Conservation (phyloP, 2,113 vertebrate genomes). For the Lagopus muta region DNA sequence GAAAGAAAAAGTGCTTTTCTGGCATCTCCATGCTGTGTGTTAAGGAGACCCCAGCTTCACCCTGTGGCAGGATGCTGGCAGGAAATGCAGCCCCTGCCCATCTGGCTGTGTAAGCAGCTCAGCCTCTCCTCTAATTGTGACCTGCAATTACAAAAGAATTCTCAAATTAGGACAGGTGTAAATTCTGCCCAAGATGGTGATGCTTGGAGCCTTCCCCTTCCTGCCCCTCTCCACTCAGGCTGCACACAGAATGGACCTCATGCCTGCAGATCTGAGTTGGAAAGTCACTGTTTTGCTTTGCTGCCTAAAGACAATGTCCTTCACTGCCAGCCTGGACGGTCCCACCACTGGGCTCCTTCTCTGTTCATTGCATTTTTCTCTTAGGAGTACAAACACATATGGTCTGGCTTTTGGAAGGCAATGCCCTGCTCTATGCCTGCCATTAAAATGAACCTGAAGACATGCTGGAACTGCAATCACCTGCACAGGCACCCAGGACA, state of each 20-base stretch:
- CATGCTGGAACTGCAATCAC: neutral
- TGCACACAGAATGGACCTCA: neutral
- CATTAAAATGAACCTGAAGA: neutral
- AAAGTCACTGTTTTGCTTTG: neutral
- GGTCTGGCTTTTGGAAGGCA: neutral
- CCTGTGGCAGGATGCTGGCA: neutral
- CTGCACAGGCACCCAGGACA: neutral
- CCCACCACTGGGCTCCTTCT: neutral
- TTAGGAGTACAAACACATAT: neutral
- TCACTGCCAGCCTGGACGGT: neutral
- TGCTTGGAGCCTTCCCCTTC: neutral
- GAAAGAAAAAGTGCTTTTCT: neutral
- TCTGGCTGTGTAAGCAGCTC: conserved; percentile 23
- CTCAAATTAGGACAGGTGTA: neutral
- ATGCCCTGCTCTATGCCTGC: neutral
- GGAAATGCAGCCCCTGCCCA: neutral
- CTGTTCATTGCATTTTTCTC: neutral
- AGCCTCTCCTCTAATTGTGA: neutral
- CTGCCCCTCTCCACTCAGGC: neutral
- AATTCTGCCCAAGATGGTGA: conserved; percentile 15
- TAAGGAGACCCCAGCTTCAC: neutral
- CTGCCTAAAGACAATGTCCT: neutral
- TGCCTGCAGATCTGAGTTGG: neutral
- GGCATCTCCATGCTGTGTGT: fast-evolving
- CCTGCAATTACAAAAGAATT: conserved; percentile 54